These are phyloP conservation scores for Edolisoma coerulescens DNA, from an alignment of 2,113 vertebrate species.

Conservation along the genomic window DNA sequence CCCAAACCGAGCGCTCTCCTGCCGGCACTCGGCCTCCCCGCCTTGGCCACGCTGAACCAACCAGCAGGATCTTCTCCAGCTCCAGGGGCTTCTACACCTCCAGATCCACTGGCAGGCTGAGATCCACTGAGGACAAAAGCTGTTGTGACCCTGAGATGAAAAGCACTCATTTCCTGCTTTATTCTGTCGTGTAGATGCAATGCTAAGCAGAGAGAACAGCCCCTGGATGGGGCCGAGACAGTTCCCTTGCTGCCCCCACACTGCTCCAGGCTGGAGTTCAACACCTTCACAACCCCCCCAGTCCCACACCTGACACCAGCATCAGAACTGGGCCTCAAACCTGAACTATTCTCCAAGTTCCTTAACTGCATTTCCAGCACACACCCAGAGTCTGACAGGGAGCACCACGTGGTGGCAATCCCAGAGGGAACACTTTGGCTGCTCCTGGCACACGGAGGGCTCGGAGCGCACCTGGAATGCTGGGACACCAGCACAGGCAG, in stretches of 20 bases:
- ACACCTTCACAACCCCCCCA: rapidly evolving
- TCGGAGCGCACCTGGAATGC: rapidly evolving
- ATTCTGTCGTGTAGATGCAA: not conserved
- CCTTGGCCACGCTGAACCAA: not conserved
- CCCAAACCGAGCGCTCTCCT: not conserved
- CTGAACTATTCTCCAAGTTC: rapidly evolving
- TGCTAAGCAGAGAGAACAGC: not conserved
- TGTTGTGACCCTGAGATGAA: not conserved
- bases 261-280: not conserved
- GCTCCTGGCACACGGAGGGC: not conserved
- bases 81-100: not conserved
- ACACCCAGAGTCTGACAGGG: not conserved
- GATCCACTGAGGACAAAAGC: not conserved
- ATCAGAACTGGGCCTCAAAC: not conserved
- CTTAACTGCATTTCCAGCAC: not conserved
- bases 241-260: not conserved
- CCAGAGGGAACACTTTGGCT: rapidly evolving
- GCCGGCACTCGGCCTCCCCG: not conserved
- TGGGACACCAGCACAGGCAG: not conserved
- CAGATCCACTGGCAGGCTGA: not conserved
- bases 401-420: not conserved
- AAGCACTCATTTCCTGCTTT: not conserved
- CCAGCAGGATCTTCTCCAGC: not conserved
- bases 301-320: not conserved
- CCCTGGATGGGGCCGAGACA: not conserved